Conservation (phyloP, 2,113 vertebrate species). For the Zonotrichia leucophrys region DNA sequence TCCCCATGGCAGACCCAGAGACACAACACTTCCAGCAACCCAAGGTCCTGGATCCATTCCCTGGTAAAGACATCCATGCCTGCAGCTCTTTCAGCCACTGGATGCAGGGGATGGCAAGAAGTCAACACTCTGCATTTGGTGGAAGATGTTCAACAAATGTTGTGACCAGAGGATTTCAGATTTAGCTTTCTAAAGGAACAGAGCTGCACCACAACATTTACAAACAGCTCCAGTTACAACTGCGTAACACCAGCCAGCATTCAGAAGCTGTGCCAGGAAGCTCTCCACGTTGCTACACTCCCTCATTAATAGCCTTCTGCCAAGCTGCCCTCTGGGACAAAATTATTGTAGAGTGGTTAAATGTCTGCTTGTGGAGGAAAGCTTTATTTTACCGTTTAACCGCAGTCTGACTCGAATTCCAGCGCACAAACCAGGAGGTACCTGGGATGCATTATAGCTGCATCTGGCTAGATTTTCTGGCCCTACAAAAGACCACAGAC, state of each 20-base stretch:
- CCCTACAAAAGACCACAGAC: neutral
- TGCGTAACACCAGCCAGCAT: neutral
- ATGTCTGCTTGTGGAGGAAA: slow-evolving; percentile 28
- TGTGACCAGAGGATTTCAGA: slow-evolving; percentile 44
- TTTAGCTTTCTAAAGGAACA: slow-evolving; percentile 11
- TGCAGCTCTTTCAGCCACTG: neutral
- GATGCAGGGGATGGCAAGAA: neutral
- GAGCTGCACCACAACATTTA: slow-evolving; percentile 3
- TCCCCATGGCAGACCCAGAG: neutral
- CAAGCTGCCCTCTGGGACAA: slow-evolving; percentile 45
- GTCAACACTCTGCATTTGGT: neutral
- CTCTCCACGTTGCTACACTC: slow-evolving; percentile 15
- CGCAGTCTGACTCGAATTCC: slow-evolving; percentile 14
- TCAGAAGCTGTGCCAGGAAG: slow-evolving; percentile 42
- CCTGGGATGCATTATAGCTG: slow-evolving; percentile 9
- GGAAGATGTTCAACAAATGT: slow-evolving; percentile 22
- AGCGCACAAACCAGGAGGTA: neutral
- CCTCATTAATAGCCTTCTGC: slow-evolving; percentile 47
- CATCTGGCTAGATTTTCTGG: neutral
- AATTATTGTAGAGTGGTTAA: slow-evolving; percentile 36
- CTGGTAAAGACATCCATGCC: neutral
- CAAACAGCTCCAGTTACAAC: slow-evolving; percentile 23
- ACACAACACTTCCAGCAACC: neutral
- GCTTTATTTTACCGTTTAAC: slow-evolving; percentile 43
- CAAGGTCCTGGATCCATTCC: rapidly evolving